Evolutionary conservation across 2,888 invertebrate species (phyloP).

Genomic region (Salpingus planirostris): DNA sequence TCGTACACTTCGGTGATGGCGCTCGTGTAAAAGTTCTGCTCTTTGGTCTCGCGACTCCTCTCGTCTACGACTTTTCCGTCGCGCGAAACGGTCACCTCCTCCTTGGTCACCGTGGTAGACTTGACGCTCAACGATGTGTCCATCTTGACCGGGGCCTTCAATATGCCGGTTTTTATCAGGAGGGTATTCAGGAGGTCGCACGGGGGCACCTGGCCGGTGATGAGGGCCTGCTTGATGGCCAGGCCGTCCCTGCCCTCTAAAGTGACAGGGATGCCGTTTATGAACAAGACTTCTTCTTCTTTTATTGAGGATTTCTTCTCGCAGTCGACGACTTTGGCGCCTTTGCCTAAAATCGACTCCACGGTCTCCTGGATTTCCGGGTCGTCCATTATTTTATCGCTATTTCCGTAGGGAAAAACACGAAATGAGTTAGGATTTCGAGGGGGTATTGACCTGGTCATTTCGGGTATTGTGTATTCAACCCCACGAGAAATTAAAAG

Average conservation of each 20-base stretch:
- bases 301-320: slow-evolving; percentile 63
- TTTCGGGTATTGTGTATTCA: no score
- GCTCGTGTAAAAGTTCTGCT: slow-evolving; percentile 60
- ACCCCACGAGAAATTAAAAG: neutral
- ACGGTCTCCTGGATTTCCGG: slow-evolving; percentile 65
- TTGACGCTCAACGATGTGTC: slow-evolving; percentile 64
- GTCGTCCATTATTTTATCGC: slow-evolving; percentile 50
- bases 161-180: slow-evolving; percentile 55
- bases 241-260: slow-evolving; percentile 59
- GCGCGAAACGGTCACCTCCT: slow-evolving; percentile 59
- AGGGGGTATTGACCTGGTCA: no score
- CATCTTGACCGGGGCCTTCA: slow-evolving; percentile 58
- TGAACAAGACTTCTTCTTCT: slow-evolving; percentile 61
- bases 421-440: no score
- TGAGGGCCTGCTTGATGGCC: slow-evolving; percentile 58
- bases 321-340: slow-evolving; percentile 62
- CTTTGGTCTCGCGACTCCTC: slow-evolving; percentile 58
- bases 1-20: slow-evolving; percentile 60
- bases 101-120: slow-evolving; percentile 60
- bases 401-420: neutral
- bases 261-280: slow-evolving; percentile 61
- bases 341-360: slow-evolving; percentile 63
- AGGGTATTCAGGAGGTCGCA: slow-evolving; percentile 62
- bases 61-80: slow-evolving; percentile 63
- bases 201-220: slow-evolving; percentile 61